Evolutionary conservation across 2,888 invertebrate genomes (phyloP).

Genomic region (Furcula furcula): DNA sequence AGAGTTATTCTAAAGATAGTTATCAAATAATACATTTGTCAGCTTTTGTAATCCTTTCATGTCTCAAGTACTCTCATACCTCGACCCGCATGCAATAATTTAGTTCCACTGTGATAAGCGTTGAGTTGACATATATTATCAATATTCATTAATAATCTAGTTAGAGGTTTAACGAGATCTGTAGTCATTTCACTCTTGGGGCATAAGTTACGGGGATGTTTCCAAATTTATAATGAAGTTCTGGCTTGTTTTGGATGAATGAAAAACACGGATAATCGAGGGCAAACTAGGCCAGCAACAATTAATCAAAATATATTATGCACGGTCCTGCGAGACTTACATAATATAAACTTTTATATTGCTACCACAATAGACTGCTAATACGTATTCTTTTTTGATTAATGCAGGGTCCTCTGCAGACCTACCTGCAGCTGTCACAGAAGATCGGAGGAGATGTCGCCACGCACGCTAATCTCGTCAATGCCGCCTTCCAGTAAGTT

Average conservation of each 20-base stretch:
- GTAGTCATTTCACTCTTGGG: constrained; percentile 12
- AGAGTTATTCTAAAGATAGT: no score
- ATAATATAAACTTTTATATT: no score
- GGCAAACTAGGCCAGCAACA: no score
- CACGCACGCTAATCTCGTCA: constrained; percentile 89
- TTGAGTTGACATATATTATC: constrained; percentile 9
- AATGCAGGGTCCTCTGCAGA: constrained; percentile 85
- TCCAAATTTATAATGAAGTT: constrained; percentile 4
- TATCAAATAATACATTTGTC: no score
- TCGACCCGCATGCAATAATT: background rate
- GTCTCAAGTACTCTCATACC: background rate
- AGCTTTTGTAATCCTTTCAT: background rate
- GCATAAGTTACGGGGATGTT: constrained; percentile 3
- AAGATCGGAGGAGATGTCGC: constrained; percentile 94
- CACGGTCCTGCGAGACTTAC: no score
- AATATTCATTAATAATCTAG: constrained; percentile 20
- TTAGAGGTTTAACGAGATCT: constrained; percentile 8
- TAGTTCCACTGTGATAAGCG: background rate
- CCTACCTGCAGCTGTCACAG: constrained; percentile 88
- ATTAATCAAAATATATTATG: no score
- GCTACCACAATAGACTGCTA: no score
- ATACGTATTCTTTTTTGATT: constrained; percentile 37
- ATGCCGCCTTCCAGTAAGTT: constrained; percentile 91
- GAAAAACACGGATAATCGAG: no score
- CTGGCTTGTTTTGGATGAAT: no score